A percentile compares a stretch with the other conserved stretches of the same genome.
Conservation (phyloP, 2,113 vertebrate genomes). For the Sturnus vulgaris region DNA sequence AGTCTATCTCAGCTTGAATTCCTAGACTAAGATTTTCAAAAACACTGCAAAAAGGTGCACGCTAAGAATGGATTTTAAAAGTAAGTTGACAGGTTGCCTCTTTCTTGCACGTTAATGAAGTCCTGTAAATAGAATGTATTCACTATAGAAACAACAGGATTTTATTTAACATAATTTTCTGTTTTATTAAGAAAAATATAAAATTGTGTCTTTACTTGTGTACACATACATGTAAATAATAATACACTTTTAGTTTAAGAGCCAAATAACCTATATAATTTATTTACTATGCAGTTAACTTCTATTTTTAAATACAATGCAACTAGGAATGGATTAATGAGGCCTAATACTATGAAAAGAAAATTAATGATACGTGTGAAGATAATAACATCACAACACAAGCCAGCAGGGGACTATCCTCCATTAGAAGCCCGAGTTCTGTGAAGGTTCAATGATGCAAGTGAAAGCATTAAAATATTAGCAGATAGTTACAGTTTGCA, state of each 20-base stretch:
- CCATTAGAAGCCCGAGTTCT: conserved; percentile 41
- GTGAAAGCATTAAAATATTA: conserved; percentile 61
- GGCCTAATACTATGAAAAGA: conserved; percentile 47
- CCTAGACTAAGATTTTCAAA: background rate
- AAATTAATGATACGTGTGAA: conserved; percentile 62
- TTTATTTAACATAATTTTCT: background rate
- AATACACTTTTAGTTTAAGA: background rate
- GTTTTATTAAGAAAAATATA: background rate
- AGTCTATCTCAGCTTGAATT: background rate
- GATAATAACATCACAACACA: conserved; percentile 56
- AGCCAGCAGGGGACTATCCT: conserved; percentile 26
- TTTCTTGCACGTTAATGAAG: background rate
- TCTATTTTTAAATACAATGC: conserved; percentile 50
- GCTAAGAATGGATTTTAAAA: background rate
- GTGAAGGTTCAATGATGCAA: conserved; percentile 20
- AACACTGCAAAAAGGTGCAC: background rate
- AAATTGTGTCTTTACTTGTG: background rate
- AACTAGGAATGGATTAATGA: conserved; percentile 58
- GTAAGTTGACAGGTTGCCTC: background rate
- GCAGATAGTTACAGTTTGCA: conserved; percentile 39
- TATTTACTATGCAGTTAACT: conserved; percentile 32
- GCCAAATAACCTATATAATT: background rate
- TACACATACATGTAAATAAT: background rate
- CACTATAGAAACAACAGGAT: background rate
- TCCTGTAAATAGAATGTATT: background rate